phyloP scores from a whole-genome alignment of 2,797 vertebrate genomes.

The Kryptopterus vitreolus region DNA sequence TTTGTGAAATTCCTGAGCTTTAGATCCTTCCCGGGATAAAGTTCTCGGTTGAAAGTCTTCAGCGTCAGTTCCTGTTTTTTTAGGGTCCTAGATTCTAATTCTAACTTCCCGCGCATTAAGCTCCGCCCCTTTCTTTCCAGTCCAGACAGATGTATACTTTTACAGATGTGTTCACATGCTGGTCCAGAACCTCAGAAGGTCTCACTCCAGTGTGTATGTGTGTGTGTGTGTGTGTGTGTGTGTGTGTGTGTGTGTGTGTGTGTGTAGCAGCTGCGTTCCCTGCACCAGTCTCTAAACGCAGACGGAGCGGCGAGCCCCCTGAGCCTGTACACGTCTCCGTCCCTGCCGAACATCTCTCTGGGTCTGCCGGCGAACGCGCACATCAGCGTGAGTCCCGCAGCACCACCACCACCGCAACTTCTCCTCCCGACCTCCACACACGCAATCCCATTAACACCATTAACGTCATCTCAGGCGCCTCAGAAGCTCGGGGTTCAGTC shows the following conservation, averaged over 20 bases:
- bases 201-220: conserved; percentile 22
- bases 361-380: conserved; percentile 90
- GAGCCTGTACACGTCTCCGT: conserved; percentile 94
- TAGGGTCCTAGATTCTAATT: not conserved
- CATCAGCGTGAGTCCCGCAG: conserved; percentile 78
- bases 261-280: conserved; percentile 82
- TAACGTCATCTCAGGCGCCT: conserved; percentile 68
- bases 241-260: conserved; percentile 33
- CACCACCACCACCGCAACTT: not conserved
- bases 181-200: not conserved
- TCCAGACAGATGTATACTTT: not conserved
- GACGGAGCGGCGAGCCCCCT: conserved; percentile 87
- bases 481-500: conserved; percentile 85
- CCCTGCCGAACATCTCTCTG: conserved; percentile 94
- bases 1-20: not conserved
- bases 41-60: not conserved
- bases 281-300: conserved; percentile 82
- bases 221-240: conserved; percentile 37
- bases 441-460: too few species aligned
- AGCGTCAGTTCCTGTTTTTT: not conserved
- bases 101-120: not conserved
- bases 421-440: not conserved
- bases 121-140: not conserved
- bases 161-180: not conserved
- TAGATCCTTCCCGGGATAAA: not conserved